A percentile compares a stretch with the other conserved stretches of the same genome.
These are phyloP conservation scores for Nematolebias whitei DNA, from an alignment of 2,113 vertebrate genomes.

Conservation along the genomic window DNA sequence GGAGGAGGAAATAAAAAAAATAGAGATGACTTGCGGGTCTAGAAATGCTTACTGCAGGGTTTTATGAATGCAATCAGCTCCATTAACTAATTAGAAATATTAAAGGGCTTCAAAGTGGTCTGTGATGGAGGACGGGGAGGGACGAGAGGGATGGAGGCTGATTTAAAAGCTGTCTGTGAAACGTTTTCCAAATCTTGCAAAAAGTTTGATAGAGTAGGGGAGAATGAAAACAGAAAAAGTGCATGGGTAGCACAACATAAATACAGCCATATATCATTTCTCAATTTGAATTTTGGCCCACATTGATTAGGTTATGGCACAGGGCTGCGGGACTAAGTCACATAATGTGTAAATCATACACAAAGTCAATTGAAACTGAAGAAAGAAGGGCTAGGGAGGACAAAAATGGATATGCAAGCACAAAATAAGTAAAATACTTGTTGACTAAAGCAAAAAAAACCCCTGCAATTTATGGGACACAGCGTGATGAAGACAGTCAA, in stretches of 20 bases:
- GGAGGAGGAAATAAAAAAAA: slow-evolving; percentile 31
- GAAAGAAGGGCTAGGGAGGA: slow-evolving; percentile 26
- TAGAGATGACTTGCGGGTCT: slow-evolving; percentile 43
- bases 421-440: slow-evolving; percentile 51
- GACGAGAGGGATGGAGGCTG: slow-evolving; percentile 41
- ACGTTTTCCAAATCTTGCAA: slow-evolving; percentile 68
- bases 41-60: slow-evolving; percentile 76
- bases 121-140: slow-evolving; percentile 49
- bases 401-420: slow-evolving; percentile 52
- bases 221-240: slow-evolving; percentile 50
- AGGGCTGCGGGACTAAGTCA: slow-evolving; percentile 57
- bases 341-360: slow-evolving; percentile 66
- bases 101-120: slow-evolving; percentile 74
- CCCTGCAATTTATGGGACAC: slow-evolving; percentile 28
- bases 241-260: slow-evolving; percentile 63
- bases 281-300: slow-evolving; percentile 57
- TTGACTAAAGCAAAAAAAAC: slow-evolving; percentile 59
- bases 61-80: slow-evolving; percentile 76
- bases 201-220: slow-evolving; percentile 54
- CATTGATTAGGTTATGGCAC: slow-evolving; percentile 69
- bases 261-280: slow-evolving; percentile 59
- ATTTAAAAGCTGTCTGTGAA: slow-evolving; percentile 71
- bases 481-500: slow-evolving; percentile 34
- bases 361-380: slow-evolving; percentile 51
- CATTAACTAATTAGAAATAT: slow-evolving; percentile 86